Percentiles rank a stretch among this genome's conserved stretches.
These are phyloP conservation scores for Yasuhikotakia modesta DNA, from an alignment of 2,797 vertebrate genomes.

Conservation along the genomic window DNA sequence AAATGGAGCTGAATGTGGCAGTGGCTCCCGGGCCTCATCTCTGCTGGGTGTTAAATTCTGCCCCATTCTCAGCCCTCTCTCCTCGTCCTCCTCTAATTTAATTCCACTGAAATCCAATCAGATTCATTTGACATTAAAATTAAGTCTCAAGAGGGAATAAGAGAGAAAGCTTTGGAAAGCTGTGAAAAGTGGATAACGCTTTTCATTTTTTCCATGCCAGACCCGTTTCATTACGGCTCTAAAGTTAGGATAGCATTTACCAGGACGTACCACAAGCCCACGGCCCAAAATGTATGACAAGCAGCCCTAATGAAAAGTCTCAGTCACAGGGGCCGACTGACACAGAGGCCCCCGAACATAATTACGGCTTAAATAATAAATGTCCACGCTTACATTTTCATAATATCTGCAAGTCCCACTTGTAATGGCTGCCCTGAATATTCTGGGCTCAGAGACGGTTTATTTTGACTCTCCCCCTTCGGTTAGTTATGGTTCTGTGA, in stretches of 20 bases:
- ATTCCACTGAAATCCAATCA: conserved; percentile 69
- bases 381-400: conserved; percentile 69
- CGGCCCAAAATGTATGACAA: conserved; percentile 69
- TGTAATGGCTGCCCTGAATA: conserved; percentile 56
- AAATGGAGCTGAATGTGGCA: conserved; percentile 20
- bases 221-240: conserved; percentile 55
- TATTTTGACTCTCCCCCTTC: conserved; percentile 22
- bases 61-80: conserved; percentile 17
- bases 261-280: conserved; percentile 53
- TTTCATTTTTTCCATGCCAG: conserved; percentile 36
- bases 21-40: conserved; percentile 21
- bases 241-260: conserved; percentile 49
- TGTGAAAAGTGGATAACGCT: conserved; percentile 40
- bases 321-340: conserved; percentile 77
- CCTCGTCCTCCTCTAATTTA: conserved; percentile 58
- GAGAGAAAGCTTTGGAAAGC: conserved; percentile 31
- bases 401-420: conserved; percentile 51
- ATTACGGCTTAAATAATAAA: conserved; percentile 83
- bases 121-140: conserved; percentile 77
- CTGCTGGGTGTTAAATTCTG: conserved; percentile 15
- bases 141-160: conserved; percentile 58
- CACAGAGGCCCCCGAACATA: conserved; percentile 73
- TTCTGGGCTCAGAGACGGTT: conserved; percentile 55
- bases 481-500: conserved; percentile 35
- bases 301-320: conserved; percentile 76